A percentile compares a stretch with the other conserved stretches of the same genome.
Evolutionary conservation across 2,888 invertebrate genomes (phyloP).

Genomic region (Cryptocheilus praepositus): DNA sequence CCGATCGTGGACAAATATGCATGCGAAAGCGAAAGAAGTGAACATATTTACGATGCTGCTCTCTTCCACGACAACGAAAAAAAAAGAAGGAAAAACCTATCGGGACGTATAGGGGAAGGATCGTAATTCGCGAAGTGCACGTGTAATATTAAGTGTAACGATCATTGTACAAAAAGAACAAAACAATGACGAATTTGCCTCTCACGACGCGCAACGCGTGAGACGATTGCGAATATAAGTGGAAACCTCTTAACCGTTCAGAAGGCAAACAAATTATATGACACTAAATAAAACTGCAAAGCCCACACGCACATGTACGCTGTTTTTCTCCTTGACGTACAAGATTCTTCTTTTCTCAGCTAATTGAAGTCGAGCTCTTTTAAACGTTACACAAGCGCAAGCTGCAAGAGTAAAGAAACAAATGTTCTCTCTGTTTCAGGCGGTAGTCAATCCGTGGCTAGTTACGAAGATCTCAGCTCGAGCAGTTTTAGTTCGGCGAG

Average conservation of each 20-base stretch:
- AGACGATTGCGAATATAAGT: constrained; percentile 18
- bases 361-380: too few species aligned
- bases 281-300: constrained; percentile 24
- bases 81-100: not conserved
- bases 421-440: constrained; percentile 70
- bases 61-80: constrained; percentile 33
- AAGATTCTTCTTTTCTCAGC: too few species aligned
- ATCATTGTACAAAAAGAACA: constrained; percentile 57
- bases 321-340: not conserved
- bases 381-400: too few species aligned
- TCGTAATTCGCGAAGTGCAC: constrained; percentile 38
- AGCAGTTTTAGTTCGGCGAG: constrained; percentile 91
- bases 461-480: constrained; percentile 85
- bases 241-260: too few species aligned
- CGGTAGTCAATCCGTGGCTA: constrained; percentile 80
- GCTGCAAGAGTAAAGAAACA: too few species aligned
- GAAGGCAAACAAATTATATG: constrained; percentile 20
- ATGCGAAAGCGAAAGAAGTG: constrained; percentile 16
- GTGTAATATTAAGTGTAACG: constrained; percentile 49
- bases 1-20: constrained; percentile 30
- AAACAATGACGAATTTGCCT: constrained; percentile 18
- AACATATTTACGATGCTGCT: constrained; percentile 12
- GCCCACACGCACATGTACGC: not conserved
- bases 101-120: constrained; percentile 26
- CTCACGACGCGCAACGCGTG: constrained; percentile 15